Base-by-base conservation (phyloP, 2,888 invertebrate genomes). In the Epinotia nisella region DNA sequence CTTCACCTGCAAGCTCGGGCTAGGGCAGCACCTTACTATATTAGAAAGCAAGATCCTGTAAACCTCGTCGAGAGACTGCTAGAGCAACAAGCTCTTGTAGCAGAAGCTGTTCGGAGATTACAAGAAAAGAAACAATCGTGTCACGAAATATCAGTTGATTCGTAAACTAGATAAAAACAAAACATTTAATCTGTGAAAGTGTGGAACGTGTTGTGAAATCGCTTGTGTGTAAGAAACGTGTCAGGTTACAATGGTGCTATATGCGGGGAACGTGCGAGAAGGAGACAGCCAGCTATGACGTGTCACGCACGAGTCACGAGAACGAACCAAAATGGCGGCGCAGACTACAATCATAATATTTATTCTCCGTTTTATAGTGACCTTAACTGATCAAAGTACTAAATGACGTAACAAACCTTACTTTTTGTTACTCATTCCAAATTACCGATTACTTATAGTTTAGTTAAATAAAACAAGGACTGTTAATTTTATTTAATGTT, bases 191-290 rank as follows among this genome's bases (percentile, higher is more conserved):
- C 88, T 93, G 93, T 94, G 93, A 93, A 93, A 93, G 93, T 93
- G 92, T 90, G 87, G 88, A 91, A 87, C 86, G 89, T 92, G 92
- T 93, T 93, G 93, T 93, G 93, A 93, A 93, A 93, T 93, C 90
- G 91, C 89, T 90, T 91, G 92, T 92, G 93, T 91, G 88, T 89
- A 90, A 86, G 90, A 93, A 91, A 90, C 93, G 93, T 93, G 92
- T 93, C 93, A 91, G 92, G 87, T 93, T 93, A 93, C 93, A 93
- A 92, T 93, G 93, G 93, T 93, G 93, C 93, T 93, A 93, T 93
- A 93, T 92, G 93, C 92, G 91, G 92, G 90, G 89, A 88, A 88
- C 88, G 87, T 88, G 92, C 85, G 82, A 87, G 91, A 93, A 83
- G 85, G 91, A 88, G 93, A 93, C 82, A 85, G 89, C 88, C 81